Conservation (phyloP, 2,888 invertebrate genomes). For the Zhengitettix transpicula region DNA sequence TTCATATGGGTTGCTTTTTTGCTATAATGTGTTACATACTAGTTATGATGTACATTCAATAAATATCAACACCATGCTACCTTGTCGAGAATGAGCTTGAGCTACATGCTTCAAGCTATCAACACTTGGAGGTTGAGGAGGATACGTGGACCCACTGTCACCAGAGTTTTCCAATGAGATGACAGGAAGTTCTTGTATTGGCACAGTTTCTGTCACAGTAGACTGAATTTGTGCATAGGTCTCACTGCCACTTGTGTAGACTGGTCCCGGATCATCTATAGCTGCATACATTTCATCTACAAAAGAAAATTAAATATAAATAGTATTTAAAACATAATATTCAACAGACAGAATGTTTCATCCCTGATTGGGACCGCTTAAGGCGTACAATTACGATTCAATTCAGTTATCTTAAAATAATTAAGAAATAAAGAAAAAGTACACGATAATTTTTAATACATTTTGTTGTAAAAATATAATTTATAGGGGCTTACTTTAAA, state of each 20-base stretch:
- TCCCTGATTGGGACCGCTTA: no score
- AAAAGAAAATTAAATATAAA: slow-evolving; percentile 1
- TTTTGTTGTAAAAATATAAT: no score
- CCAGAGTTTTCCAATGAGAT: slow-evolving; percentile 12
- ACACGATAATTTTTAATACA: no score
- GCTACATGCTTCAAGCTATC: slow-evolving; percentile 41
- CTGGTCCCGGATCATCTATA: slow-evolving; percentile 57
- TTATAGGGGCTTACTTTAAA: no score
- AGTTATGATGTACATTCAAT: no score
- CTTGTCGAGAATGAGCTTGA: slow-evolving; percentile 42
- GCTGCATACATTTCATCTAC: slow-evolving; percentile 82
- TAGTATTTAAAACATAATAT: no score
- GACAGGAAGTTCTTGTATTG: neutral
- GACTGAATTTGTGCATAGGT: slow-evolving; percentile 74
- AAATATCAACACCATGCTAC: slow-evolving; percentile 19
- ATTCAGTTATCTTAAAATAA: no score
- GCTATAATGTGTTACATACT: no score
- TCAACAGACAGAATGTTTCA: no score
- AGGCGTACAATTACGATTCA: no score
- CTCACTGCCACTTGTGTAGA: slow-evolving; percentile 64
- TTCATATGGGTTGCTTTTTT: no score
- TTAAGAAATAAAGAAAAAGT: no score
- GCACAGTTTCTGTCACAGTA: slow-evolving; percentile 16
- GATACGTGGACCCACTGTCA: slow-evolving; percentile 21
- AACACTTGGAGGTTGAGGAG: slow-evolving; percentile 41